Conservation (phyloP, 2,797 vertebrate genomes). For the Hafferia zeledoni region DNA sequence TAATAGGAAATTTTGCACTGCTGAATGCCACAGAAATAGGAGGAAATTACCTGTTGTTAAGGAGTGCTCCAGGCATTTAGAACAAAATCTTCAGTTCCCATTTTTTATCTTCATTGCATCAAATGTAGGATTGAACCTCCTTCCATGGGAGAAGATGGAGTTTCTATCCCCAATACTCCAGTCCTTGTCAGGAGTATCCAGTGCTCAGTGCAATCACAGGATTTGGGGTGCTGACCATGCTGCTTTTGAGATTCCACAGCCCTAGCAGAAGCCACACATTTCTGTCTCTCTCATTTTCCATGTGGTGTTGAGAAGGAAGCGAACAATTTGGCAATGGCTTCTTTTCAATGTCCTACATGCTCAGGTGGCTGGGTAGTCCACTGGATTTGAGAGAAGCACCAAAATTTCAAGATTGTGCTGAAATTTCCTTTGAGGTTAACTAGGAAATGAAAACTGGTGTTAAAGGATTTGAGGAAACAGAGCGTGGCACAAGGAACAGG, state of each 20-base stretch:
- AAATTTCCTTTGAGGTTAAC: neutral
- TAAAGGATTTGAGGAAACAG: neutral
- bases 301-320: neutral
- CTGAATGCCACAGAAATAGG: neutral
- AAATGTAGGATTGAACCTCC: rapidly evolving
- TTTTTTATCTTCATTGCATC: neutral
- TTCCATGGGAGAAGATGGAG: neutral
- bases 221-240: neutral
- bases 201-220: neutral
- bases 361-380: neutral
- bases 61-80: neutral
- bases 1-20: neutral
- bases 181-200: neutral
- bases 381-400: neutral
- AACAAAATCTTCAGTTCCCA: neutral
- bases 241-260: neutral
- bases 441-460: neutral
- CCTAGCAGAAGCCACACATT: neutral
- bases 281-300: neutral
- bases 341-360: neutral
- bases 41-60: neutral
- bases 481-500: neutral
- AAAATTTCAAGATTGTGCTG: neutral
- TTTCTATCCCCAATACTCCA: neutral
- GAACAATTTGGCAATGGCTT: neutral